Conservation (phyloP, 2,888 invertebrate species). For the Rhagonycha fulva region DNA sequence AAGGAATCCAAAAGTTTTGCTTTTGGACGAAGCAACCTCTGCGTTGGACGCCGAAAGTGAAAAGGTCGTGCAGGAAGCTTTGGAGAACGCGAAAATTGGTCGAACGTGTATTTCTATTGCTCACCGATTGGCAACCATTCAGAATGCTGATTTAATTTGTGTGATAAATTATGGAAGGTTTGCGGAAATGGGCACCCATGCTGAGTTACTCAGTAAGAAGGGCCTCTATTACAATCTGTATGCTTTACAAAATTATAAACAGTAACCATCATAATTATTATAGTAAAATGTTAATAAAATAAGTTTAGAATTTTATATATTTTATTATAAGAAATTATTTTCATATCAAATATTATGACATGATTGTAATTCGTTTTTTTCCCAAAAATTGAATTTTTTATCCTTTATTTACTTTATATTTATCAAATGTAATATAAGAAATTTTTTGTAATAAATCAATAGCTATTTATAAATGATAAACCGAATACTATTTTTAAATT, state of each 20-base stretch:
- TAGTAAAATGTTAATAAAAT: too few species aligned
- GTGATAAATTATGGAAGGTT: conserved; percentile 72
- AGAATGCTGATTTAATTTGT: conserved; percentile 79
- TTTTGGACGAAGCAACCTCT: conserved; percentile 85
- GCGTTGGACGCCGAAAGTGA: conserved; percentile 86
- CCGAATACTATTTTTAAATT: too few species aligned
- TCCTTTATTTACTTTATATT: too few species aligned
- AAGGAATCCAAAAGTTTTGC: conserved; percentile 74
- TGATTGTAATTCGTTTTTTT: too few species aligned
- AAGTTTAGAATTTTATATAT: too few species aligned
- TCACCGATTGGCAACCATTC: conserved; percentile 82
- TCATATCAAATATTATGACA: too few species aligned
- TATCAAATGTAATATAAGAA: too few species aligned
- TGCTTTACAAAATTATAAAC: conserved; percentile 47
- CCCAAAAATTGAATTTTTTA: too few species aligned
- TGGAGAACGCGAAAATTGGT: conserved; percentile 79
- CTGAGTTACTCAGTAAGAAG: conserved; percentile 64
- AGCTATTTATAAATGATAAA: too few species aligned
- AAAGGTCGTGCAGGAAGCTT: conserved; percentile 86
- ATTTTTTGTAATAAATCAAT: too few species aligned
- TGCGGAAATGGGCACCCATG: conserved; percentile 72
- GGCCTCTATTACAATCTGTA: conserved; percentile 67
- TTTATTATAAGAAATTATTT: too few species aligned
- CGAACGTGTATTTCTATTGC: conserved; percentile 88
- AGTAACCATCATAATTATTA: too few species aligned